These are phyloP conservation scores for Emydura subglobosa DNA, from an alignment of 2,113 vertebrate species.

Conservation along the genomic window DNA sequence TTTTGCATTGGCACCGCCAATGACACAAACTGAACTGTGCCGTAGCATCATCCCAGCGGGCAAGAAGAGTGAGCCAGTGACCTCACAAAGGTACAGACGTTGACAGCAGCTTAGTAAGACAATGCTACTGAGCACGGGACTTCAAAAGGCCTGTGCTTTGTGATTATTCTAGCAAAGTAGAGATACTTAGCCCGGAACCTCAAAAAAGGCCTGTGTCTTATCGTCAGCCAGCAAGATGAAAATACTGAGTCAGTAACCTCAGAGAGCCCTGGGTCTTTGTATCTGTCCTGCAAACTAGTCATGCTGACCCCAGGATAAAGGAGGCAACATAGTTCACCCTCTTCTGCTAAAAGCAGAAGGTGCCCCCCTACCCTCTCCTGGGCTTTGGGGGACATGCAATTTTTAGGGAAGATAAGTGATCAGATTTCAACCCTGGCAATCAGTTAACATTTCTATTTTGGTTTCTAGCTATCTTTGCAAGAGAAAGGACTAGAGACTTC, in stretches of 20 bases:
- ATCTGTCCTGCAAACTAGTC: neutral
- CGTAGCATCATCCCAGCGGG: neutral
- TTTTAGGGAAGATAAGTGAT: neutral
- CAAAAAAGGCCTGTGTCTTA: neutral
- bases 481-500: neutral
- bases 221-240: neutral
- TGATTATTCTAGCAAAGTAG: neutral
- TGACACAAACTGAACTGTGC: neutral
- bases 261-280: neutral
- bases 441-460: fast-evolving
- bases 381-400: neutral
- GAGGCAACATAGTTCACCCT: neutral
- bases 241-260: neutral
- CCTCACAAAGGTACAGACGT: neutral
- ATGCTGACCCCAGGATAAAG: neutral
- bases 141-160: neutral
- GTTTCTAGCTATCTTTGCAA: neutral
- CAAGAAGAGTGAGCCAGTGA: neutral
- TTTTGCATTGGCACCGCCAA: fast-evolving
- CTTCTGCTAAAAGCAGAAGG: neutral
- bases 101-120: neutral
- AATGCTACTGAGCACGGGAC: neutral
- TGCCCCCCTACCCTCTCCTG: neutral
- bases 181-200: neutral
- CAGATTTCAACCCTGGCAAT: neutral